phyloP scores from a whole-genome alignment of 1,140 invertebrate species.

The Melitaea cinxia region DNA sequence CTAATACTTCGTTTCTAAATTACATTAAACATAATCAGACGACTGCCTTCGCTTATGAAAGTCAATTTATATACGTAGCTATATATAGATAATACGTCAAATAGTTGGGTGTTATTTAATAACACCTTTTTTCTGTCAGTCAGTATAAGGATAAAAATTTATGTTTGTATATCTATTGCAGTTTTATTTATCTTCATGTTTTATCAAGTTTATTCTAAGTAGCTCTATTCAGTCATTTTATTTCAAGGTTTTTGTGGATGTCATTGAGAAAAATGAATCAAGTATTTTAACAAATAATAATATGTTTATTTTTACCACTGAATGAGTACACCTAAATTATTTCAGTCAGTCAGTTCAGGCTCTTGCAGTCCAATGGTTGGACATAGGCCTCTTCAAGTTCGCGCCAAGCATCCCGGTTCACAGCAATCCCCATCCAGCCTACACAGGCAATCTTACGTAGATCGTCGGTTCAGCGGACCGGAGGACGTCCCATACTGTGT shows the following conservation, averaged over 20 bases:
- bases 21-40: neutral
- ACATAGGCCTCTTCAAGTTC: too few relatives aligned
- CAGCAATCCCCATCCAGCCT: too few relatives aligned
- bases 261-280: constrained; percentile 15
- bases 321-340: too few relatives aligned
- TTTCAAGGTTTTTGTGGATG: constrained; percentile 10
- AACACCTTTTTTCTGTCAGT: constrained; percentile 1
- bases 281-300: constrained; percentile 9
- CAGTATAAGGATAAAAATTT: constrained; percentile 21
- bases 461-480: too few relatives aligned
- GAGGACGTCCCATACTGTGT: too few relatives aligned
- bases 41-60: neutral
- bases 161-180: neutral
- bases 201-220: constrained; percentile 1
- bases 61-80: constrained; percentile 27
- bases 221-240: constrained; percentile 7
- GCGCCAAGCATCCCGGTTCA: too few relatives aligned
- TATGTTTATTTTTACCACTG: constrained; percentile 10
- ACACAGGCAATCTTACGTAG: too few relatives aligned
- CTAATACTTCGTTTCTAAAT: too few relatives aligned
- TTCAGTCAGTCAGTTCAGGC: too few relatives aligned
- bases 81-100: constrained; percentile 8
- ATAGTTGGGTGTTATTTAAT: constrained; percentile 20
- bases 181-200: constrained; percentile 7
- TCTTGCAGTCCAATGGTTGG: too few relatives aligned